A percentile compares a stretch with the other conserved stretches of the same genome.
These are phyloP conservation scores for Stegostoma tigrinum DNA, from an alignment of 2,113 vertebrate genomes.

Conservation along the genomic window DNA sequence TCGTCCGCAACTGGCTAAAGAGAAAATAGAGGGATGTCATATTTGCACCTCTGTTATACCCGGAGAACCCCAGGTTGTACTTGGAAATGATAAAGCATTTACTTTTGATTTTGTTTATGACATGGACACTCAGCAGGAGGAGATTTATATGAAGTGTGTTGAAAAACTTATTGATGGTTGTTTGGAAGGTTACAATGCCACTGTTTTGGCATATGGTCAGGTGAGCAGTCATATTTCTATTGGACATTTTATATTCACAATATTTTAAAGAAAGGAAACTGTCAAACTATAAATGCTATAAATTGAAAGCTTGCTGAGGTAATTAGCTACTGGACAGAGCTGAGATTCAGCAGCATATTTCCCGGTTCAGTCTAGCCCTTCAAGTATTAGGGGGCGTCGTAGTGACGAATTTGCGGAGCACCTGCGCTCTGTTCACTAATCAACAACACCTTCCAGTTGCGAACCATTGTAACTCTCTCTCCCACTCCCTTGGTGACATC, in stretches of 20 bases:
- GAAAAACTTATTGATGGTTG: slow-evolving; percentile 92
- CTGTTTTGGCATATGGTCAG: slow-evolving; percentile 94
- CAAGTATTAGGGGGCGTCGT: not conserved
- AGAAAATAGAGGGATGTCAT: slow-evolving; percentile 96
- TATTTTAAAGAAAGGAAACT: not conserved
- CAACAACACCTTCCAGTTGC: too few relatives aligned
- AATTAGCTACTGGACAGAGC: not conserved
- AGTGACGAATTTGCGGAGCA: too few relatives aligned
- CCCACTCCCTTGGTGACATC: too few relatives aligned
- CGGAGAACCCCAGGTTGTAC: slow-evolving; percentile 86
- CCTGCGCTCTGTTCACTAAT: too few relatives aligned
- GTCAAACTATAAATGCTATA: not conserved
- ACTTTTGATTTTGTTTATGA: slow-evolving; percentile 92
- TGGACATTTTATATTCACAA: not conserved
- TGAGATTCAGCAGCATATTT: not conserved
- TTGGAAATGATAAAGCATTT: slow-evolving; percentile 97
- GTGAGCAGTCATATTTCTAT: slow-evolving; percentile 50
- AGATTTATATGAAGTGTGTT: slow-evolving; percentile 79
- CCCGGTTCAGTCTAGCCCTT: not conserved
- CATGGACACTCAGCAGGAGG: slow-evolving; percentile 79
- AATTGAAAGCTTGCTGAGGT: not conserved
- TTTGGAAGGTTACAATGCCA: slow-evolving; percentile 95
- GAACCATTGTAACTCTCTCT: too few relatives aligned
- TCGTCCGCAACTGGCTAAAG: slow-evolving; percentile 89
- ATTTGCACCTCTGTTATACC: slow-evolving; percentile 91